Evolutionary conservation across 2,113 vertebrate species (phyloP).

Genomic region (Scopus umbretta): DNA sequence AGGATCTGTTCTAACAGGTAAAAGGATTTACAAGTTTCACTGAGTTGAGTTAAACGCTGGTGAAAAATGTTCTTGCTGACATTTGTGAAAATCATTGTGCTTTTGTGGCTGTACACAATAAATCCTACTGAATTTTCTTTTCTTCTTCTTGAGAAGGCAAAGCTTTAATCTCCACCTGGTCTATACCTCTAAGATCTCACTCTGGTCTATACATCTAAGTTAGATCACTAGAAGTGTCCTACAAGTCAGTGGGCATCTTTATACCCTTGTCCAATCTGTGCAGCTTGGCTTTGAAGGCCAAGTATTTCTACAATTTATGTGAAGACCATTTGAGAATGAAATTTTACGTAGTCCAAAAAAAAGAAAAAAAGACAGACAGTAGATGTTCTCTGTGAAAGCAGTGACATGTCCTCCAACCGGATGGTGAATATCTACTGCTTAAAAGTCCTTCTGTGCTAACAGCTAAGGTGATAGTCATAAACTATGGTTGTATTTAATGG

Average conservation of each 20-base stretch:
- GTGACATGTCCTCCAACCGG: not conserved
- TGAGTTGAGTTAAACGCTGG: not conserved
- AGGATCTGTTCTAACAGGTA: not conserved
- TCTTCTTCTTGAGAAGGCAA: not conserved
- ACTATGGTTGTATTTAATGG: not conserved
- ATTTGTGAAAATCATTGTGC: not conserved
- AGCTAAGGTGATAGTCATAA: not conserved
- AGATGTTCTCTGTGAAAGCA: not conserved
- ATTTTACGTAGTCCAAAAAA: rapidly evolving
- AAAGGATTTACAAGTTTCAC: not conserved
- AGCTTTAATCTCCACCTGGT: not conserved
- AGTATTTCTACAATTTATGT: not conserved
- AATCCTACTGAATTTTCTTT: not conserved
- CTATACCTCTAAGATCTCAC: too few species aligned
- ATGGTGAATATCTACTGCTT: not conserved
- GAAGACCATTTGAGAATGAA: not conserved
- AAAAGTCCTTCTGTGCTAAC: not conserved
- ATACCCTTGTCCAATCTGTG: not conserved
- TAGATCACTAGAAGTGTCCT: not conserved
- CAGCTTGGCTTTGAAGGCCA: not conserved
- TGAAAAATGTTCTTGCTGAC: not conserved
- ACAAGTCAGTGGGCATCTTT: not conserved
- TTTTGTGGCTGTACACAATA: not conserved
- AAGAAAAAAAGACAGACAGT: not conserved
- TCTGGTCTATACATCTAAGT: not conserved